phyloP scores from a whole-genome alignment of 1,140 invertebrate species.

The Leptinotarsa defecta region DNA sequence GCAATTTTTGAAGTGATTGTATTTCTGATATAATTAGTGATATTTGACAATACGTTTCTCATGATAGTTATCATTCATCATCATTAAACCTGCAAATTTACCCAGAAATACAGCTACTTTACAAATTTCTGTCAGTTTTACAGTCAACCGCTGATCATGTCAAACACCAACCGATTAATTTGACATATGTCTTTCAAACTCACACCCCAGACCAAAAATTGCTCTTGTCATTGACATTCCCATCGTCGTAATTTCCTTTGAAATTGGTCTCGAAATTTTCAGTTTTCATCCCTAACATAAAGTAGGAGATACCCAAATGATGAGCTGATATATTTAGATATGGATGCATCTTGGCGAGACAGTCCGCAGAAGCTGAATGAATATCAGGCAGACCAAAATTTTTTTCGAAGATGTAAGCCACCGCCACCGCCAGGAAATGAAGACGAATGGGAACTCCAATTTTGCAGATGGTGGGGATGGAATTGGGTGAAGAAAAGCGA shows the following conservation, averaged over 20 bases:
- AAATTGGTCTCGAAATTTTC: background rate
- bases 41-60: too few species aligned
- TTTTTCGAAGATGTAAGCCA: slow-evolving; percentile 7
- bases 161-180: background rate
- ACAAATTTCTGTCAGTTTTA: too few species aligned
- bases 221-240: background rate
- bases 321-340: too few species aligned
- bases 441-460: slow-evolving; percentile 21
- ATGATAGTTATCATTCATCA: too few species aligned
- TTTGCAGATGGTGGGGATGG: slow-evolving; percentile 30
- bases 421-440: slow-evolving; percentile 21
- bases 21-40: too few species aligned
- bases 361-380: too few species aligned
- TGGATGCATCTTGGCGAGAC: too few species aligned
- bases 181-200: background rate
- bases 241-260: background rate
- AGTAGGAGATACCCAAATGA: too few species aligned
- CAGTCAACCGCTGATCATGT: too few species aligned
- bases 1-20: too few species aligned
- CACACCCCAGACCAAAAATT: background rate
- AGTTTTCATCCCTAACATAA: background rate
- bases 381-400: background rate
- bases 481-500: slow-evolving; percentile 26
- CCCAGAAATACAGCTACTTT: too few species aligned
- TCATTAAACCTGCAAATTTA: too few species aligned